Percentiles rank a stretch among this genome's conserved stretches.
Evolutionary conservation across 2,113 vertebrate species (phyloP).

Genomic region (Microcebus murinus): DNA sequence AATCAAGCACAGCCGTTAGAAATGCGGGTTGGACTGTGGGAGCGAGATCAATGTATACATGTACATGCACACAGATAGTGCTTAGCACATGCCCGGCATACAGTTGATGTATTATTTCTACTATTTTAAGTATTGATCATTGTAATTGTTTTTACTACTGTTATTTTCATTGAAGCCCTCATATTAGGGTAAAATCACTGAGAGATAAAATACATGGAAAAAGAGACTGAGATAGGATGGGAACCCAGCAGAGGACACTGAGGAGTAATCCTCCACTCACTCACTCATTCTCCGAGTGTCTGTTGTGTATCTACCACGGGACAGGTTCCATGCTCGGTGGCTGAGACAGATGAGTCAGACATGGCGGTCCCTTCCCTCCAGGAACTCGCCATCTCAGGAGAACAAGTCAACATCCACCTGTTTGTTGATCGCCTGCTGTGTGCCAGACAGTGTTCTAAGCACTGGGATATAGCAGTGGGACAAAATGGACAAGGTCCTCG

Average conservation of each 20-base stretch:
- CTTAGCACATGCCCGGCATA: background rate
- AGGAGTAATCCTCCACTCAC: background rate
- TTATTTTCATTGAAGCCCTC: background rate
- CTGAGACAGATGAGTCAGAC: background rate
- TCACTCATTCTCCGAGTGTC: background rate
- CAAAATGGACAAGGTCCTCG: background rate
- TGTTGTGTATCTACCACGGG: rapidly evolving
- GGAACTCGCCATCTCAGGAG: background rate
- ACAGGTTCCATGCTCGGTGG: background rate
- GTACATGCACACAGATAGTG: background rate
- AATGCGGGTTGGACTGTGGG: background rate
- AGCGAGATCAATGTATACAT: background rate
- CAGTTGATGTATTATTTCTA: background rate
- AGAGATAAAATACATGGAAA: background rate
- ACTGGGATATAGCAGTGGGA: background rate
- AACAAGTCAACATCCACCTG: background rate
- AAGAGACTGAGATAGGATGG: background rate
- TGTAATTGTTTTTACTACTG: background rate
- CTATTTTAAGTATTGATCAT: background rate
- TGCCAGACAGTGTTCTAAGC: background rate
- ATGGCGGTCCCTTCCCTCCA: background rate
- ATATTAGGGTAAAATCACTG: background rate
- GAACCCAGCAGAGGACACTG: background rate
- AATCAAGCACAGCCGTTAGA: background rate
- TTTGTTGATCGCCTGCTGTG: background rate